Base-by-base conservation (phyloP, 2,888 invertebrate genomes). In the Limnephilus rhombicus region DNA sequence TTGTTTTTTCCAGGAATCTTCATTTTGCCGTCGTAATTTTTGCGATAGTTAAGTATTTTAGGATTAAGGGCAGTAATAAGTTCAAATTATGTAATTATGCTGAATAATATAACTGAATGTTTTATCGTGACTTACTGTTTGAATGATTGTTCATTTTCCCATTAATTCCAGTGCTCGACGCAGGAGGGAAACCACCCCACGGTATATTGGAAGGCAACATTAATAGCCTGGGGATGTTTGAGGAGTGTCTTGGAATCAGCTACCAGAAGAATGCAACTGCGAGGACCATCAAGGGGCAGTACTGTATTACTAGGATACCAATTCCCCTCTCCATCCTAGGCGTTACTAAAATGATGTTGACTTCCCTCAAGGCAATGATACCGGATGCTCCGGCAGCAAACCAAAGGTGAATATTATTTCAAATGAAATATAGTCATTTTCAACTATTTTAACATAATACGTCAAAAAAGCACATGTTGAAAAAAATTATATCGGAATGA, bases 121-220 rank as follows among this genome's bases (percentile, higher is more conserved):
- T 37, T 4, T 37, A 37, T 37, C 37, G 37, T 37, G 37, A 37
- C 2, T 31, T 31, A 31, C 31, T 31, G 31, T 37, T 37, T 37
- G 37, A 37, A 37, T 3, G 37, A 37, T 37, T 37, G 37, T 37
- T 37, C 37, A 37, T 37, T 37, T 41, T 41, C 41, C 41, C 41
- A 41, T 68, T 68, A n/a, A 7, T 68, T 68, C 7, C 68, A 93
- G 93, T 93, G 92, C 34, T 92, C 12, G 93, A 93, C n/a, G 49
- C 93, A 41, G 29, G 37, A 9, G 93, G 93, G 34, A 90, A 83
- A 82, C 12, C 90, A 13, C 92, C 92, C 3, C 29, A 83, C 13
- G 93, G 93, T 5, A n/a, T 93, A 11, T 41, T 92, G 34, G 83
- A 85, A 86, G 89, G 90, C 24, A 93, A 93, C 81, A 29, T 92